Base-by-base conservation (phyloP, 2,888 invertebrate genomes). In the Beris chalybata region DNA sequence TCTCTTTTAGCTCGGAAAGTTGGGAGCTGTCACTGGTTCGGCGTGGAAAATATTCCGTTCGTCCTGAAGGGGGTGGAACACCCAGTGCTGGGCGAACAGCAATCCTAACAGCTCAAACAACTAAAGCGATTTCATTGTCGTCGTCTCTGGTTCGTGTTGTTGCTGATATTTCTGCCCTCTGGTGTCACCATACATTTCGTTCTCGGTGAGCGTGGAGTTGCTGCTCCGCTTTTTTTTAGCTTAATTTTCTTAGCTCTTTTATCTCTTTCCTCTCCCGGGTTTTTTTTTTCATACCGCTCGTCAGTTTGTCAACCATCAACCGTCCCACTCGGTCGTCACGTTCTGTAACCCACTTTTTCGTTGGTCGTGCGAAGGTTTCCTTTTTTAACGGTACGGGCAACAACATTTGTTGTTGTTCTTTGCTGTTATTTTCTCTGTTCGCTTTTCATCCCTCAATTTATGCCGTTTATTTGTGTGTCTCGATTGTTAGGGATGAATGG, bases 401-500 rank as follows among this genome's bases (percentile, higher is more conserved):
- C 32, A 61, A 61, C 50, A 61, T 59, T 64, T 67, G 53, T 64
- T 67, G 67, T 64, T 58, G 58, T 64, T 64, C 43, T n/a, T 22
- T 22, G 64, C 54, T 53, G 64, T 58, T 64, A 64, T 67, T 67
- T 65, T 64, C 61, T 59, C 61, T 65, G 59, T 67, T 67, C 61
- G 67, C 58, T 67, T 67, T 67, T 67, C 67, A 67, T 67, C 64
- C 67, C 67, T 65, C 61, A 67, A 67, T 67, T 67, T 65, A 67
- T 65, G 54, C 55, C 67, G 67, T 67, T 67, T 67, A 67, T 65
- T 67, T 67, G 61, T 65, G 53, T 55, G 65, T 65, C 64, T 64
- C 32, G 64, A 54, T 54, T 64, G 54, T 44, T 53, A 45, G 44
- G 45, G 53, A 15, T 53, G 64, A 64, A 64, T 64, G 53, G 64